Percentiles rank a stretch among this genome's conserved stretches.
These are phyloP conservation scores for Indicator indicator DNA, from an alignment of 2,113 vertebrate species.

Conservation along the genomic window DNA sequence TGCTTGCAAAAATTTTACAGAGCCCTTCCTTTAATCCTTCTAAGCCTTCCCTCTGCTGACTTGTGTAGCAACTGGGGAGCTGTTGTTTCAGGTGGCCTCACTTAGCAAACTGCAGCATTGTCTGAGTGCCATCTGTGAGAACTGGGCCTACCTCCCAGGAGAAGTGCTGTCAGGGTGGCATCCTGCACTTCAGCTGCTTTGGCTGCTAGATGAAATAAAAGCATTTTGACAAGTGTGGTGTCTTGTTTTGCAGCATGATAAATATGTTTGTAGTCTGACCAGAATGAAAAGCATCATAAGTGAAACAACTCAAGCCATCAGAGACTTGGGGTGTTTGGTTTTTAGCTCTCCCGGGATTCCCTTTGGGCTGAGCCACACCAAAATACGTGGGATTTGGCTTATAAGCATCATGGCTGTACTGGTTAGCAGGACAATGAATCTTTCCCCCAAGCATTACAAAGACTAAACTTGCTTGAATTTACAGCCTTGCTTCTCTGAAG, in stretches of 20 bases:
- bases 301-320: neutral
- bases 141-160: neutral
- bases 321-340: neutral
- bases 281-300: neutral
- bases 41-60: neutral
- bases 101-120: neutral
- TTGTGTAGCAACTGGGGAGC: neutral
- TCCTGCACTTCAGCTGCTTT: neutral
- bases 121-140: neutral
- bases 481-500: neutral
- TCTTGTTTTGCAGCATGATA: neutral
- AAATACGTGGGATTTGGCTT: neutral
- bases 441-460: neutral
- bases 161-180: neutral
- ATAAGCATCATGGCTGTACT: neutral
- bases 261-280: neutral
- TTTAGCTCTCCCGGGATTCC: neutral
- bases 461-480: neutral
- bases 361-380: neutral
- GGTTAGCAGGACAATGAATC: neutral
- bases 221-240: neutral
- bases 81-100: neutral
- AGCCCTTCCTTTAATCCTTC: neutral
- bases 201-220: neutral
- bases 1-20: neutral